Evolutionary conservation across 2,797 vertebrate species (phyloP), one percentile per base, ranked within the genome.

Genomic region (Alauda arvensis): DNA sequence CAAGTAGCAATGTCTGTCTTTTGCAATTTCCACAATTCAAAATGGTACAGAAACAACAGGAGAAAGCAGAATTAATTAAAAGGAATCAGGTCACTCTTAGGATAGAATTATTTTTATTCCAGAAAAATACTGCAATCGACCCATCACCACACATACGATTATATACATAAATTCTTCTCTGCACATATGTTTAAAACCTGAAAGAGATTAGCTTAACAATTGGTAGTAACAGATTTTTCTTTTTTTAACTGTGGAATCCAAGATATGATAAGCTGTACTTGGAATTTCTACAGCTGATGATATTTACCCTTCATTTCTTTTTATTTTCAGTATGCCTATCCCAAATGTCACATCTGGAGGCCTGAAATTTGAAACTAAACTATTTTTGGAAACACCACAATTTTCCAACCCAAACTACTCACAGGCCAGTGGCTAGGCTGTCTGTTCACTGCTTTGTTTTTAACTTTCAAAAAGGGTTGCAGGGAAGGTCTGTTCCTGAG

Each of bases 331-430:
- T 87, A 31, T 76, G 90, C 77, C 68, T 95, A 86, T 90, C 80
- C 92, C 91, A 94, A 95, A 94, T 92, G 82, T 91, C 93, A 96
- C 96, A 96, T 97, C 95, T 96, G 95, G 96, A 95, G 82, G 83
- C 95, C 93, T 88, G 8, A 81, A 94, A 91, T 93, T 96, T 94
- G 84, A 95, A 96, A 93, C 56, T 18, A 83, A 94, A 94, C 89
- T 97, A 94, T 95, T 96, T 95, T 95, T 95, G 93, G 94, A 96
- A 94, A 95, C 88, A 91, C 83, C 92, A 60, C 78, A 96, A 89
- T 94, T 96, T 97, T 96, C 96, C 96, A 95, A 94, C 56, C 89
- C 87, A 89, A 91, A 86, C 90, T 93, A 86, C 89, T 91, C 77
- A 89, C 71, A 95, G 88, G 82, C 90, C 85, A 95, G 91, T 88